Evolutionary conservation across 2,113 vertebrate species (phyloP), one percentile per base, ranked within the genome.

Genomic region (Cyanocitta stelleri): DNA sequence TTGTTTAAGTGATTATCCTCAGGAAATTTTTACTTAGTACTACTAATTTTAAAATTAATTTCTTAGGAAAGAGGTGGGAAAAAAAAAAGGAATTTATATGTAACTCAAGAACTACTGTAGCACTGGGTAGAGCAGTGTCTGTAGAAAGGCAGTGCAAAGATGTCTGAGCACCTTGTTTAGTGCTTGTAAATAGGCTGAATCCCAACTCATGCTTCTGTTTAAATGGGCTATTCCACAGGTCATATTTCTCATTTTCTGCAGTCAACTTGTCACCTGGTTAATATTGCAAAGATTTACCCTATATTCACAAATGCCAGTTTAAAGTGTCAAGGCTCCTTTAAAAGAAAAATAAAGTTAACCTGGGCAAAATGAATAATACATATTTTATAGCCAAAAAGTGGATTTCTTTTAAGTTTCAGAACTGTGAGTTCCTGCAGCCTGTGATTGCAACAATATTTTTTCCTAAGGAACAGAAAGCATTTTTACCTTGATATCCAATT

Each of bases 271-370:
- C 95, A 94, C 52, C 73, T 75, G 84, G 75, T 90, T 96, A 97
- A 97, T 96, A 95, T 72, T 95, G 85, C 63, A 97, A 95, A 95
- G 89, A 95, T 97, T 96, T 95, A 71, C 58, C 67, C 29, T 85
- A 94, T 91, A 96, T 93, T 94, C 86, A 83, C 5, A n/a, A 95
- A 59, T 82, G 80, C 83, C 46, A 71, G 61, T 96, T 96, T 96
- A 87, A 89, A 85, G 76, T 95, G 90, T 94, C 95, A 96, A 97
- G 90, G 77, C 48, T 91, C 20, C 74, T 89, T 90, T 95, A 92
- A 91, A 94, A 85, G 89, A 80, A 94, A 95, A 94, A 95, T 96
- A 97, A 95, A 97, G 95, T 97, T 95, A 95, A 96, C 95, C 68
- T 93, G 87, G 80, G 78, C 49, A 95, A 97, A 96, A 97, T 96